Evolutionary conservation across 2,113 vertebrate species (phyloP), one percentile per base, ranked within the genome.

Genomic region (Alaudala cheleensis): DNA sequence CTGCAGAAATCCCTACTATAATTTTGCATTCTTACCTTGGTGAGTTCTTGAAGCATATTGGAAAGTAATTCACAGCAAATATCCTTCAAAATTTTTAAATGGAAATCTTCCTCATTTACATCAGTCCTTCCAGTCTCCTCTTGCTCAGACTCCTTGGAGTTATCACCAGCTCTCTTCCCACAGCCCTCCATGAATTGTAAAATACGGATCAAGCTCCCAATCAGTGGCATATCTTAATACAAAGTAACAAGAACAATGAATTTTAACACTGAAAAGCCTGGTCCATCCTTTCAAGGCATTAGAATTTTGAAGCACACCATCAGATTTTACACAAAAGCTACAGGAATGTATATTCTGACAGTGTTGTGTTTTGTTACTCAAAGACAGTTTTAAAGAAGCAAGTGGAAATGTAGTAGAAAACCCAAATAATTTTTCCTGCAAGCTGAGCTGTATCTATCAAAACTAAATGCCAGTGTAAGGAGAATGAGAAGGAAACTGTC

Each of bases 1-100:
- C 15, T 40, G 5, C n/a, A 86, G 49, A 89, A 84, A 72, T 45
- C 16, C 14, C 11, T 34, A 22, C 29, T 10, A 10, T 9, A 72
- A 90, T 57, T 81, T 47, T 20, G 5, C 54, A 40, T 83, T 94
- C 73, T 87, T 97, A 98, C 98, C 98, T 98, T 98, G 60, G 98
- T 95, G 91, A 99, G 95, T 34, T 98, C 83, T 84, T 96, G 86
- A 86, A 99, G 97, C 85, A 99, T 96, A 95, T 98, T 98, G 69
- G 99, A 98, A 57, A 99, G 98, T 79, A 99, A 98, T 97, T 99
- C 99, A 69, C 98, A 97, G 62, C 98, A 98, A 91, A 99, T 98
- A 88, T 99, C 99, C 89, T 98, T 98, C 70, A 99, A 97, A 78
- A 98, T 98, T 96, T 98, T 98, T 83, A 99, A 95, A 93, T 99